Evolutionary conservation across 2,113 vertebrate genomes (phyloP).

Genomic region (Loxodonta africana): DNA sequence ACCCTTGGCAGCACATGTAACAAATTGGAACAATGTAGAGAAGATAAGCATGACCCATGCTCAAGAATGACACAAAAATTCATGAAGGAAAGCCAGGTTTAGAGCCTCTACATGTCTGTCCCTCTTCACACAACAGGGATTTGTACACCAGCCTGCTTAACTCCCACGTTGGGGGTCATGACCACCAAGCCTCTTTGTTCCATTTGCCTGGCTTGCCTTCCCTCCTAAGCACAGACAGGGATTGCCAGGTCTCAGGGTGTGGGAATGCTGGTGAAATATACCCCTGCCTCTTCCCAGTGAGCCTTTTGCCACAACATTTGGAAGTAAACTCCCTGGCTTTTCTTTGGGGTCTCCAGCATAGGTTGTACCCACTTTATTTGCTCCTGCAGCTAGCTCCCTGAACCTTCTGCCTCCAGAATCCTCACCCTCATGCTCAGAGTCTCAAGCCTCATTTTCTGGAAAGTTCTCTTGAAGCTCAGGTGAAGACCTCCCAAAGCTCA

Average conservation of each 20-base stretch:
- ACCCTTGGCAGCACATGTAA: background rate
- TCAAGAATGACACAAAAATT: background rate
- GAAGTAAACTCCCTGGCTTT: background rate
- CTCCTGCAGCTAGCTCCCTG: background rate
- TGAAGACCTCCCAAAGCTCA: background rate
- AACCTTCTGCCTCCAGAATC: background rate
- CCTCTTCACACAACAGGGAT: background rate
- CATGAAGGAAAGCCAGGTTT: constrained; percentile 9
- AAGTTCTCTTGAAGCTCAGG: background rate
- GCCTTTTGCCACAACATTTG: background rate
- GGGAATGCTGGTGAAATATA: background rate
- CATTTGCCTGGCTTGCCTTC: background rate
- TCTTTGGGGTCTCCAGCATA: background rate
- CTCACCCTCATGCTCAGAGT: background rate
- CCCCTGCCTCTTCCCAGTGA: background rate
- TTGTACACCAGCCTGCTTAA: background rate
- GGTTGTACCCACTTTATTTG: background rate
- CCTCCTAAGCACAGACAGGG: background rate
- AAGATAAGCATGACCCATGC: background rate
- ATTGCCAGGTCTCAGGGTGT: background rate
- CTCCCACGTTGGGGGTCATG: background rate
- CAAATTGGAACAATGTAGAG: background rate
- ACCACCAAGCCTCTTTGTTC: background rate
- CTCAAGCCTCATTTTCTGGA: background rate
- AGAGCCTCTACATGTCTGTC: background rate